Percentiles rank a stretch among this genome's conserved stretches.
These are phyloP conservation scores for Tenthredo distinguenda DNA, from an alignment of 2,888 invertebrate genomes.

Conservation along the genomic window DNA sequence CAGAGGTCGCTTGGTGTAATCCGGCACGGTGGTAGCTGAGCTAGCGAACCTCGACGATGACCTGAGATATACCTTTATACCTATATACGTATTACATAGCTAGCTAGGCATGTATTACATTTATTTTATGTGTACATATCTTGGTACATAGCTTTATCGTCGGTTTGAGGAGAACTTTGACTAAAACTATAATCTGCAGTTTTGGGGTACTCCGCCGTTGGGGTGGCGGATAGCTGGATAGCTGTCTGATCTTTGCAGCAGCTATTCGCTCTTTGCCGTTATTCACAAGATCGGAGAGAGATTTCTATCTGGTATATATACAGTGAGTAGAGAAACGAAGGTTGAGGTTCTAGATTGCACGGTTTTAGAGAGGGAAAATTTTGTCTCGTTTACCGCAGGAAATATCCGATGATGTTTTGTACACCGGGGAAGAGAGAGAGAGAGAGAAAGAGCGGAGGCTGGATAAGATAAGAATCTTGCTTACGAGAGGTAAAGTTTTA, in stretches of 20 bases:
- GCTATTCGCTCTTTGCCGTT: slow-evolving; percentile 1
- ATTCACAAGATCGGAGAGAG: not conserved
- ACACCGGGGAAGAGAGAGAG: not conserved
- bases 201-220: not conserved
- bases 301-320: not conserved
- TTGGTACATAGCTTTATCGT: not conserved
- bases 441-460: no score
- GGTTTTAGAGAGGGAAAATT: not conserved
- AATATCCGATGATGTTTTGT: slow-evolving; percentile 33
- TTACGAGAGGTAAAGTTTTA: slow-evolving; percentile 34
- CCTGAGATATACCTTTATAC: not conserved
- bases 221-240: not conserved
- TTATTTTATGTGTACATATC: not conserved
- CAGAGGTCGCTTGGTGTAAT: not conserved
- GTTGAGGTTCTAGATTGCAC: slow-evolving; percentile 25
- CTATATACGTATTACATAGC: not conserved
- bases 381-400: slow-evolving; percentile 14
- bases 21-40: not conserved
- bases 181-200: slow-evolving; percentile 1
- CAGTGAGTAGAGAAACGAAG: not conserved
- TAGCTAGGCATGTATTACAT: not conserved
- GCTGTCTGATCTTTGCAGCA: not conserved
- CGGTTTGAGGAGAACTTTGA: not conserved
- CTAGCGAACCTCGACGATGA: slow-evolving; percentile 3
- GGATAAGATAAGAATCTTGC: slow-evolving; percentile 33